Percentiles rank a stretch among this genome's conserved stretches.
These are phyloP conservation scores for Malurus melanocephalus DNA, from an alignment of 2,113 vertebrate species.

Conservation along the genomic window DNA sequence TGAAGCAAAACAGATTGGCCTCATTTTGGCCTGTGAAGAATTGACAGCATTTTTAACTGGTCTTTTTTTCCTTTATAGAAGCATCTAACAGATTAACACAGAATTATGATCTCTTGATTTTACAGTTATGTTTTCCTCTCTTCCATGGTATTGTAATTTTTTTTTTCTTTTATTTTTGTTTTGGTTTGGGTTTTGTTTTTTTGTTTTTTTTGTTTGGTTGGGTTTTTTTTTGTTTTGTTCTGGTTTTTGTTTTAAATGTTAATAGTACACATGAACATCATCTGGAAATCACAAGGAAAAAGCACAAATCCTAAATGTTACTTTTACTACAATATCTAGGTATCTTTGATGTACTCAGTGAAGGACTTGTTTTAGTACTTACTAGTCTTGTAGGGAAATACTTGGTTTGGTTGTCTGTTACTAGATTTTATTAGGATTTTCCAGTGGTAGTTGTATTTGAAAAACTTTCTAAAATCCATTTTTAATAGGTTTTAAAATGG, in stretches of 20 bases:
- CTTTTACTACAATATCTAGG: not conserved
- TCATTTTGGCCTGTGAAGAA: not conserved
- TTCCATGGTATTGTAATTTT: rapidly evolving
- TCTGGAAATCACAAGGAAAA: not conserved
- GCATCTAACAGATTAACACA: not conserved
- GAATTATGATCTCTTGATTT: not conserved
- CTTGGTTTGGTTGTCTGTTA: not conserved
- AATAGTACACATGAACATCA: not conserved
- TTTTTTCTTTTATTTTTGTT: not conserved
- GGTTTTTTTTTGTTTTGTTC: too few species aligned
- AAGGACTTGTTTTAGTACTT: not conserved
- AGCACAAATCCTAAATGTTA: not conserved
- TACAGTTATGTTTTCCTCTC: not conserved
- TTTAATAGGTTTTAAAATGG: not conserved
- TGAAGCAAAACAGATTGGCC: not conserved
- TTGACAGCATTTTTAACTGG: not conserved
- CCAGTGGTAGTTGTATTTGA: not conserved
- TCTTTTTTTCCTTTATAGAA: not conserved
- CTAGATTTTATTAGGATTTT: not conserved
- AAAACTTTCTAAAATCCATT: not conserved
- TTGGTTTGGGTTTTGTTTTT: too few species aligned
- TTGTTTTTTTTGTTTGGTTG: too few species aligned
- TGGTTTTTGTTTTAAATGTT: not conserved
- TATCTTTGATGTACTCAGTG: not conserved
- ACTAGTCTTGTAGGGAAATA: not conserved